Conservation (phyloP, 2,113 vertebrate species). For the Pseudopodoces humilis region DNA sequence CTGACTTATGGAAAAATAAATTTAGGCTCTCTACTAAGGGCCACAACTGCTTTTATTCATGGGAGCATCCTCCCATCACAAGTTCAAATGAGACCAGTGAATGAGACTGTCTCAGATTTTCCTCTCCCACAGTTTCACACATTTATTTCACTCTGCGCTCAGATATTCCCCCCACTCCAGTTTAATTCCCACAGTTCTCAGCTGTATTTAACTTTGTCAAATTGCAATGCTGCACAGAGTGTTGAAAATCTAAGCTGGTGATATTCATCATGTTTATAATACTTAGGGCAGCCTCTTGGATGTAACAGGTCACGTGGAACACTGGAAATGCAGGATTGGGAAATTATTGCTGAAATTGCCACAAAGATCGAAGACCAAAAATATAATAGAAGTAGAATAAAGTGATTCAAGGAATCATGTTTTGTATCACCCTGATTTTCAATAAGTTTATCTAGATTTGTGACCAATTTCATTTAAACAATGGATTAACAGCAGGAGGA, state of each 20-base stretch:
- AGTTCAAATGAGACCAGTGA: not conserved
- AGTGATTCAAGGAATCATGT: not conserved
- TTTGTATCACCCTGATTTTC: not conserved
- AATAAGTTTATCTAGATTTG: not conserved
- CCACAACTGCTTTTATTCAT: not conserved
- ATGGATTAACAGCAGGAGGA: not conserved
- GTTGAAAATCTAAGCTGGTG: rapidly evolving
- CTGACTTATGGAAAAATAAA: not conserved
- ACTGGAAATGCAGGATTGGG: not conserved
- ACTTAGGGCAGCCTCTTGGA: not conserved
- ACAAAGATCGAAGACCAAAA: not conserved
- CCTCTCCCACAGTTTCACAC: not conserved
- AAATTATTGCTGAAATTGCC: not conserved
- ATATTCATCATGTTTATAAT: not conserved
- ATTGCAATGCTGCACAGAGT: not conserved
- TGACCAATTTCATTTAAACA: not conserved
- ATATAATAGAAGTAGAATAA: not conserved
- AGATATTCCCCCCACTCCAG: not conserved
- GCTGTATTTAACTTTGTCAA: not conserved
- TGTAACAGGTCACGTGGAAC: not conserved
- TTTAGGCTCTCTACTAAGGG: not conserved
- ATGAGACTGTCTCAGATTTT: not conserved
- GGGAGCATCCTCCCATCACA: not conserved
- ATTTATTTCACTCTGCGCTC: not conserved
- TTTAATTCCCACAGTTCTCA: not conserved